Base-by-base conservation (phyloP, 2,888 invertebrate genomes). In the Tortricodes alternella region DNA sequence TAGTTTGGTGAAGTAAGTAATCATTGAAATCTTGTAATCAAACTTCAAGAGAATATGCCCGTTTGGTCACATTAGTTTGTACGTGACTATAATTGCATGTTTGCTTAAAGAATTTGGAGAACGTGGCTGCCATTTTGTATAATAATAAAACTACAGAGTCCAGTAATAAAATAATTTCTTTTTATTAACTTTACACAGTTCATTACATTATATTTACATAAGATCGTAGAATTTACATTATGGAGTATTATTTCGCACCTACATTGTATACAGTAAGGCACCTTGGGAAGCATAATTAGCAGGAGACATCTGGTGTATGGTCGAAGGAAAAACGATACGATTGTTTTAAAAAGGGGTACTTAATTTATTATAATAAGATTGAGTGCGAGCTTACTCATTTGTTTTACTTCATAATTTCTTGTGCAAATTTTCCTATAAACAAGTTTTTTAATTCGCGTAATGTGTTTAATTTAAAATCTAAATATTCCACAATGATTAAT, bases 141-240 rank as follows among this genome's bases (percentile, higher is more conserved):
- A n/a, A n/a, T n/a, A 23, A 41, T 18, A 70, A 79, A 78, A 79
- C 71, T 58, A 72, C 58, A 39, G 6, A 7, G 50, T 78, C 76
- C 74, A 78, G 78, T 85, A 88, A 87, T 89, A 89, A 89, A 89
- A 89, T 89, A 89, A 79, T 84, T 87, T 88, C 81, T 78, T 85
- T 81, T 86, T 83, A 83, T 85, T 83, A 78, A 78, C 78, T 80
- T 83, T 86, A 87, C 80, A 84, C 75, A 80, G 70, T 65, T 67
- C 55, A 49, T 50, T 72, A 85, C 63, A 72, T 80, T 66, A 71
- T 85, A 84, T 85, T 84, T 89, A 89, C 88, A 88, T 73, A 79
- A 73, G 78, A 77, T 78, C 79, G 81, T 77, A 73, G 73, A 68
- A 80, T 76, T 78, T 78, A 82, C 66, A 78, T 71, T 82, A 84